A percentile compares a stretch with the other conserved stretches of the same genome.
Conservation (phyloP, 2,113 vertebrate species). For the Furnarius figulus region DNA sequence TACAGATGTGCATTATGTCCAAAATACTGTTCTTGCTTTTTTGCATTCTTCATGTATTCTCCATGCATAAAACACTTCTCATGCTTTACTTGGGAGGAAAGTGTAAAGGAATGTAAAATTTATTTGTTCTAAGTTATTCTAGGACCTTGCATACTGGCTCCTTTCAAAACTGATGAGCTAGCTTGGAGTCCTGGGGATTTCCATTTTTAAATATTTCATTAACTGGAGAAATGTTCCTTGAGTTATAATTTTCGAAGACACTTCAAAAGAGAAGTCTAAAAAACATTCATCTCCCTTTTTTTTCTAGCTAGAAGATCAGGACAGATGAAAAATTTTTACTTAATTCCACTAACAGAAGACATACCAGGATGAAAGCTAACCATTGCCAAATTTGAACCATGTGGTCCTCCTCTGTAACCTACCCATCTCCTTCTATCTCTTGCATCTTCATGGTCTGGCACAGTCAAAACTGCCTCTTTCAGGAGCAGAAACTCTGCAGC, state of each 20-base stretch:
- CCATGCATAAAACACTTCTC: not conserved
- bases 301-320: not conserved
- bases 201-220: not conserved
- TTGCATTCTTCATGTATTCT: not conserved
- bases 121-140: not conserved
- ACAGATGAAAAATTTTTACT: not conserved
- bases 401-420: not conserved
- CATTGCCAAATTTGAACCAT: not conserved
- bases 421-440: not conserved
- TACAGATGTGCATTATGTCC: not conserved
- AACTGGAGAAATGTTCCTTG: not conserved
- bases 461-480: not conserved
- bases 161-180: not conserved
- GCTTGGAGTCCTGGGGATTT: not conserved
- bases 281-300: not conserved
- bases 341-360: not conserved
- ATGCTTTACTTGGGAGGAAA: not conserved
- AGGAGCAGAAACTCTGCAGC: not conserved
- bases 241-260: not conserved
- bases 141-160: not conserved
- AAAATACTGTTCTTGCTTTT: not conserved
- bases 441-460: not conserved
- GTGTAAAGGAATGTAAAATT: not conserved
- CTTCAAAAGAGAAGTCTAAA: not conserved
- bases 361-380: not conserved